phyloP scores from a whole-genome alignment of 2,113 vertebrate genomes.

The Mastomys natalensis region DNA sequence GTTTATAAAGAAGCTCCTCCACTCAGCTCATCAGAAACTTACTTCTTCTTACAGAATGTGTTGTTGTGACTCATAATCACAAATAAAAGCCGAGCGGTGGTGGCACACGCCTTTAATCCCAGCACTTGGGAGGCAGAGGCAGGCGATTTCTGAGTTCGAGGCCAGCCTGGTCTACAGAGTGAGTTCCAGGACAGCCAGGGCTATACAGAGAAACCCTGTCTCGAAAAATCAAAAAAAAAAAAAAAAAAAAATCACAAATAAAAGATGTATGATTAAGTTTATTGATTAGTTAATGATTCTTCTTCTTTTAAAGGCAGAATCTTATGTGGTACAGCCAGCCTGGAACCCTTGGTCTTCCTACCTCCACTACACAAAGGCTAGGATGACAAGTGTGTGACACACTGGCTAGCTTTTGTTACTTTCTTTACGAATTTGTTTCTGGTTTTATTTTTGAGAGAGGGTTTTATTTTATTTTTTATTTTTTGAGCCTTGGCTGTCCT shows the following conservation, averaged over 20 bases:
- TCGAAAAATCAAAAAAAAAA: no score
- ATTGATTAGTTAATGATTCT: not conserved
- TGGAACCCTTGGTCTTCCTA: not conserved
- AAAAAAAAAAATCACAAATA: not conserved
- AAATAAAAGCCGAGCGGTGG: no score
- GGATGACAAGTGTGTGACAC: not conserved
- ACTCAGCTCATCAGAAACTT: not conserved
- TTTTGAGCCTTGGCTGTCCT: not conserved
- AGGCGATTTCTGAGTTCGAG: no score
- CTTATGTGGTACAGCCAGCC: not conserved
- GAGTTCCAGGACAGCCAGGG: no score
- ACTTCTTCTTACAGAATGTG: not conserved
- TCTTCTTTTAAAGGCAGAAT: not conserved
- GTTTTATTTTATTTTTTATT: no score
- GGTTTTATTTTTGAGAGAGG: not conserved
- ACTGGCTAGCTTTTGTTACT: not conserved
- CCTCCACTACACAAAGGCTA: not conserved
- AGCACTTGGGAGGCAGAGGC: no score
- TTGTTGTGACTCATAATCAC: not conserved
- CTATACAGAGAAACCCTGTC: no score
- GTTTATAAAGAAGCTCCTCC: not conserved
- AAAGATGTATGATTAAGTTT: not conserved
- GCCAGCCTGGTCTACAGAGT: no score
- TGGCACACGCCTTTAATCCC: no score
- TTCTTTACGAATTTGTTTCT: not conserved